phyloP scores from a whole-genome alignment of 2,888 invertebrate genomes.

The Melipona bicolor region DNA sequence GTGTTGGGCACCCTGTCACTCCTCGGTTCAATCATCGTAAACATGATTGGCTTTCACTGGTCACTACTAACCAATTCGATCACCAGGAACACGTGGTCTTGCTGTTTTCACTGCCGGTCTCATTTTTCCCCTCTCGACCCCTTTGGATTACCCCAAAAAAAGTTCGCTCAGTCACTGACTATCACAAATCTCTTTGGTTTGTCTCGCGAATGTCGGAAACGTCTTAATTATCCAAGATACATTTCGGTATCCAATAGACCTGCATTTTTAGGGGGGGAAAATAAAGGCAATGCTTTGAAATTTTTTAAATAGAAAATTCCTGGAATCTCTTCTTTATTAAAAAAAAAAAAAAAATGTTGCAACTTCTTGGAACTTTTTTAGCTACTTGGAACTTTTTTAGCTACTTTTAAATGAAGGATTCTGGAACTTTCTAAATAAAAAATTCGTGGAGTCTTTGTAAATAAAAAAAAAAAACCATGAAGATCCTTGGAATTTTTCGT shows the following conservation, averaged over 20 bases:
- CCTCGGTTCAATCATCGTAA: constrained; percentile 80
- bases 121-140: constrained; percentile 10
- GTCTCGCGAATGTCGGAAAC: constrained; percentile 39
- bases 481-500: neutral
- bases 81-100: constrained; percentile 3
- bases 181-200: constrained; percentile 64
- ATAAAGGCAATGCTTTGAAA: neutral
- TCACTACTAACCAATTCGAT: constrained; percentile 32
- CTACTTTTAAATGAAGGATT: neutral
- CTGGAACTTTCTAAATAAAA: neutral
- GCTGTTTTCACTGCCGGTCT: constrained; percentile 31
- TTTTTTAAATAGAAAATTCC: neutral
- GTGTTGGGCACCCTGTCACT: constrained; percentile 69
- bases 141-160: neutral
- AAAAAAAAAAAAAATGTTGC: no score
- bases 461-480: neutral
- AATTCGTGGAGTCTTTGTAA: neutral
- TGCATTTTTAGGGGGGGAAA: constrained; percentile 28
- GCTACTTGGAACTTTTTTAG: no score
- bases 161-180: constrained; percentile 7
- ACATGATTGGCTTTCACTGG: constrained; percentile 70
- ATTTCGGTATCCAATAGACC: constrained; percentile 75
- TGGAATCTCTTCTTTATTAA: neutral
- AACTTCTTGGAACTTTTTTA: no score
- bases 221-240: constrained; percentile 70